Base-by-base conservation (phyloP, 2,888 invertebrate genomes). In the Lasioglossum pauxillum region DNA sequence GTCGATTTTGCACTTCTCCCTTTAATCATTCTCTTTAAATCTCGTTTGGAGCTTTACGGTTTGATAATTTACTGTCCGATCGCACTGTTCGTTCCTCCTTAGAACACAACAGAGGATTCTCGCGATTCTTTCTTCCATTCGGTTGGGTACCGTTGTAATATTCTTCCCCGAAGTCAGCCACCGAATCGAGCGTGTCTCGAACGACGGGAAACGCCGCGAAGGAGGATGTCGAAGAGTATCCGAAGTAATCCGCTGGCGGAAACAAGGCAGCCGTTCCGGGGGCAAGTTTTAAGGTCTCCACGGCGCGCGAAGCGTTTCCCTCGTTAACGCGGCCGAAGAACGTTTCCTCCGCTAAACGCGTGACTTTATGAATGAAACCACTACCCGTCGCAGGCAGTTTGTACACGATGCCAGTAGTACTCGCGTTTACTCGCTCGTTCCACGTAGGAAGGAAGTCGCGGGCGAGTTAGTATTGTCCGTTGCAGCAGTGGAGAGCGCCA, bases 291-390 rank as follows among this genome's bases (percentile, higher is more conserved):
- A 78, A 82, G 75, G 72, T 81, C 44, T 82, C 76, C 41, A 79
- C 73, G 80, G 44, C 77, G 82, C 49, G 69, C 78, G 64, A 44
- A 85, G 76, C 84, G 86, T 91, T 91, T 87, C 88, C 81, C 86
- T 88, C 83, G 69, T 69, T 69, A 69, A 69, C 69, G 69, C 69
- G 23, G 69, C 69, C 69, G 69, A 69, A 69, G 69, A 69, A 69
- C 69, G 87, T 91, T 89, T 87, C 84, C 86, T 82, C 67, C 87
- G 91, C 87, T 88, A 92, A 91, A 92, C 88, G 90, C 91, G 89
- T 88, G 91, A 92, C 89, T 94, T 94, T 93, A 94, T 94, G 94
- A 94, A 94, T 94, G 94, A 94, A 94, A 93, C 92, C 91, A 92
- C 92, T 90, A 93, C 92, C 85, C 86, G 84, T 87, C 76, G 79